Conservation (phyloP, 2,888 invertebrate species). For the Pristionchus exspectatus region DNA sequence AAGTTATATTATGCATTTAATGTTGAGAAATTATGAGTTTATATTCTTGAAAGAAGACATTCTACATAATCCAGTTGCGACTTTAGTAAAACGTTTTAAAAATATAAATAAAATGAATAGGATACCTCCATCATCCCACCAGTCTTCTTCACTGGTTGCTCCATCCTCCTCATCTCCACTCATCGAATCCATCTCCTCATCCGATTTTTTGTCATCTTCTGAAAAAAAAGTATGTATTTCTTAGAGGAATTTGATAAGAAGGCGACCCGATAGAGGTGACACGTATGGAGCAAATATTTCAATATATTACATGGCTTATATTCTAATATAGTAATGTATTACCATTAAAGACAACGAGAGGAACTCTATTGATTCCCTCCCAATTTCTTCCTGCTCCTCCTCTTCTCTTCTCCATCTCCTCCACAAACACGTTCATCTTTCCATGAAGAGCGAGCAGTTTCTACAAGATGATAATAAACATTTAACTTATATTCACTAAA, state of each 20-base stretch:
- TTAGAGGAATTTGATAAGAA: neutral
- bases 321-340: neutral
- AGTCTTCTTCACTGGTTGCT: constrained; percentile 49
- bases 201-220: constrained; percentile 52
- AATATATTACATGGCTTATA: neutral
- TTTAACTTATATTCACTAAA: neutral
- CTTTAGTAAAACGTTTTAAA: no score
- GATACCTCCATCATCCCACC: constrained; percentile 55
- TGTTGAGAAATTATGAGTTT: no score
- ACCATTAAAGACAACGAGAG: constrained; percentile 47
- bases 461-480: neutral
- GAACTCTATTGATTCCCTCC: constrained; percentile 2
- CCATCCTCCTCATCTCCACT: constrained; percentile 52
- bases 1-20: no score
- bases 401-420: constrained; percentile 54
- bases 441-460: constrained; percentile 55
- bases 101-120: neutral
- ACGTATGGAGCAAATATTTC: neutral
- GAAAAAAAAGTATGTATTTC: neutral
- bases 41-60: no score
- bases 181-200: constrained; percentile 55
- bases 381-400: constrained; percentile 20
- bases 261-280: neutral
- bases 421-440: constrained; percentile 48
- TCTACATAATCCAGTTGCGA: no score